Percentiles rank a stretch among this genome's conserved stretches.
These are phyloP conservation scores for Dendronephthya gigantea DNA, from an alignment of 64 coral and sea anemone genomes.

Conservation along the genomic window DNA sequence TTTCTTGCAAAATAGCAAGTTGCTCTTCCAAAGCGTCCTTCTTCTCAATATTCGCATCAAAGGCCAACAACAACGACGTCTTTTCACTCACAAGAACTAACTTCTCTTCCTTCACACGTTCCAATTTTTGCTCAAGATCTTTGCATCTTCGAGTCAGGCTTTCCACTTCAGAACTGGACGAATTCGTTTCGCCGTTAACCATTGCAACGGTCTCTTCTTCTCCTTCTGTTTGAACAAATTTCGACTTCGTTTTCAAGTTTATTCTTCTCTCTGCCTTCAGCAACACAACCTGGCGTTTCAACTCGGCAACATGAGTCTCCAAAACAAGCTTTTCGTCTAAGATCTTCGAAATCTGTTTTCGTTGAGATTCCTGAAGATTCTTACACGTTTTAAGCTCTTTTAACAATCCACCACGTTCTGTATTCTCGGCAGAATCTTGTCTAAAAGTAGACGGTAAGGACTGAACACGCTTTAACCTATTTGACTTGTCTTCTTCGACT, in stretches of 20 bases:
- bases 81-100: not conserved
- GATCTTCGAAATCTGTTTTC: constrained; percentile 67
- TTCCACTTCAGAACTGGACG: not conserved
- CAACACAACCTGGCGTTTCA: constrained; percentile 71
- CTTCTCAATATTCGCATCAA: constrained; percentile 24
- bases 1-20: constrained; percentile 43
- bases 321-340: constrained; percentile 80
- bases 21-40: constrained; percentile 35
- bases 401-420: constrained; percentile 25
- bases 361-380: constrained; percentile 73
- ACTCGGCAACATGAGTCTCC: constrained; percentile 58
- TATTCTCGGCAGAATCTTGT: not conserved
- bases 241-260: constrained; percentile 22
- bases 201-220: not conserved
- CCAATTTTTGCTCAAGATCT: not conserved
- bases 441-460: not conserved
- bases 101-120: not conserved
- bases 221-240: not conserved
- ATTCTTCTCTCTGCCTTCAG: constrained; percentile 33
- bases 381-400: constrained; percentile 85
- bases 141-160: not conserved
- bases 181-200: not conserved
- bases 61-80: not conserved
- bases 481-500: not conserved
- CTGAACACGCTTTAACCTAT: not conserved